Evolutionary conservation across 2,113 vertebrate species (phyloP), one percentile per base, ranked within the genome.

Genomic region (Cheilinus undulatus): DNA sequence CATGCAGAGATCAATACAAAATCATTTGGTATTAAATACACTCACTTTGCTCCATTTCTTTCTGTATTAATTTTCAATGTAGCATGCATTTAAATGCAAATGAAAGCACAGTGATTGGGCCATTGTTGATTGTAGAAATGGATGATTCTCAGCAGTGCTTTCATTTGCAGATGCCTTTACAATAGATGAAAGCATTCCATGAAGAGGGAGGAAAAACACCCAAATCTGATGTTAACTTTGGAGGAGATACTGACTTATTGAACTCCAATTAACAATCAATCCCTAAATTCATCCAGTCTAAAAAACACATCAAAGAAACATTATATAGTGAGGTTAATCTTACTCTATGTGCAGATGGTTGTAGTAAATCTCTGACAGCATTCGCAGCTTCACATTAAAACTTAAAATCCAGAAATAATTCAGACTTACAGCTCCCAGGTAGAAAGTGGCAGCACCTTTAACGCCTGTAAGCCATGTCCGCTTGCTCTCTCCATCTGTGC

Each of bases 361-460:
- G 32, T 17, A 3, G 17, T 42, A 17, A 17, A 17, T n/a, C n/a
- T n/a, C n/a, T n/a, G n/a, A n/a, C n/a, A n/a, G n/a, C n/a, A n/a
- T n/a, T n/a, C n/a, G n/a, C n/a, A n/a, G n/a, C n/a, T n/a, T n/a
- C n/a, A 42, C 38, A 40, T 12, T 28, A 15, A 19, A 27, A 28
- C 11, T 52, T 20, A 2, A 60, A 45, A 45, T 45, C 5, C 7
- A 45, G n/a, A 8, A 2, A 28, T 17, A 38, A 46, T 56, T 4
- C 17, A 50, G 20, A 73, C 69, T 68, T 42, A 73, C 69, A 13
- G 49, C 15, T 54, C 63, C 69, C 26, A 19, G 26, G 30, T 12
- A 43, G 34, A 73, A 68, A 9, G 28, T 2, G 15, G 51, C 51
- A 10, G 11, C 2, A 3, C 38, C 50, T 46, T 19, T 56, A 27